Percentiles rank a stretch among this genome's conserved stretches.
These are phyloP conservation scores for Trididemnum miniatum DNA, from an alignment of 23 tunicate genomes.

Conservation along the genomic window DNA sequence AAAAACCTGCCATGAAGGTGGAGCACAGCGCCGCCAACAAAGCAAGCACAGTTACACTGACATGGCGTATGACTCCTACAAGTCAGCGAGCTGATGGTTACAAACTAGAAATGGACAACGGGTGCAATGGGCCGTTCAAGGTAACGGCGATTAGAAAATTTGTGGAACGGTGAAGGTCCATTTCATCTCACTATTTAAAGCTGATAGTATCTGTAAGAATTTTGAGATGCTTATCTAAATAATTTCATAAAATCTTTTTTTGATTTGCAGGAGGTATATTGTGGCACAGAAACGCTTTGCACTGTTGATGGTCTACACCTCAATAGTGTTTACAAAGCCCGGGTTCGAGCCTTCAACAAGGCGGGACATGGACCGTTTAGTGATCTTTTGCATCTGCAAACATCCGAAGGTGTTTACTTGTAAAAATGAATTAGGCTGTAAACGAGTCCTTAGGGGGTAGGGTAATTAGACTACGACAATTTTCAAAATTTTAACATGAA, in stretches of 20 bases:
- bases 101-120: conserved; percentile 87
- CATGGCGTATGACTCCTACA: conserved; percentile 43
- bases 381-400: conserved; percentile 80
- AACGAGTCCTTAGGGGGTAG: no score
- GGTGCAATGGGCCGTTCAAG: conserved; percentile 79
- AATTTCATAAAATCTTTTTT: no score
- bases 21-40: conserved; percentile 41
- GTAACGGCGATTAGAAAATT: no score
- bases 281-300: conserved; percentile 73
- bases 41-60: conserved; percentile 82
- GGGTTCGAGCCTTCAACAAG: conserved; percentile 84
- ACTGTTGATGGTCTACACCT: conserved; percentile 91
- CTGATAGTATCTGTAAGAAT: no score
- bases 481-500: no score
- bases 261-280: conserved; percentile 84
- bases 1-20: conserved; percentile 57
- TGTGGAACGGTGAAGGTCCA: no score
- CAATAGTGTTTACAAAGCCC: conserved; percentile 79
- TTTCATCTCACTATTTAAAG: no score
- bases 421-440: no score
- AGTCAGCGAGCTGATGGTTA: conserved; percentile 50
- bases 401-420: conserved; percentile 87
- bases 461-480: no score
- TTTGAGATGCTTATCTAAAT: no score
- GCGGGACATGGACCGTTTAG: conserved; percentile 69